A percentile compares a stretch with the other conserved stretches of the same genome.
Conservation (phyloP, 2,888 invertebrate genomes). For the Spilarctia lutea region DNA sequence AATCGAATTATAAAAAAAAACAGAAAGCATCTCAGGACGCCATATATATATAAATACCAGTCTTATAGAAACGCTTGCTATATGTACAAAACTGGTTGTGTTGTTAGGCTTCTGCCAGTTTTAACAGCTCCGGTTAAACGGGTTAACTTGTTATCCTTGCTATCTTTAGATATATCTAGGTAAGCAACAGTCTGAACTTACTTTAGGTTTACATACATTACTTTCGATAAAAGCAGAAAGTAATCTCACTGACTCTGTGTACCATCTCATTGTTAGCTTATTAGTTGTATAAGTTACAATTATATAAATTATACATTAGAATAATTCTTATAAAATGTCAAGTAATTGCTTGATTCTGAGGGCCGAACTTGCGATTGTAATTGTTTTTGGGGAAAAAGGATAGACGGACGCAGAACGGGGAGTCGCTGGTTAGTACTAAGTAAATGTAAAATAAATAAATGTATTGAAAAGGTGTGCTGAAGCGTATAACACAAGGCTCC, state of each 20-base stretch:
- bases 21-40: neutral
- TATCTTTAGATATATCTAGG: slow-evolving; percentile 3
- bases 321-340: too few species aligned
- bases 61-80: slow-evolving; percentile 3
- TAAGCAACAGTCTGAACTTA: slow-evolving; percentile 3
- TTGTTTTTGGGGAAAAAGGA: too few species aligned
- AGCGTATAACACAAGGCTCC: too few species aligned
- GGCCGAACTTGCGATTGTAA: too few species aligned
- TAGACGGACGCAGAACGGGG: too few species aligned
- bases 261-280: neutral
- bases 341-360: too few species aligned
- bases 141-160: slow-evolving; percentile 11
- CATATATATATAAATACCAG: slow-evolving; percentile 9
- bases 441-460: too few species aligned
- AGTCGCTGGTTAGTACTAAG: too few species aligned
- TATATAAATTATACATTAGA: too few species aligned
- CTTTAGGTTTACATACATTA: neutral
- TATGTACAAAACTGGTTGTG: slow-evolving; percentile 15
- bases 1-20: slow-evolving; percentile 8
- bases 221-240: neutral
- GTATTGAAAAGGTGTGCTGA: too few species aligned
- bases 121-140: slow-evolving; percentile 8
- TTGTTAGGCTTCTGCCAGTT: slow-evolving; percentile 8
- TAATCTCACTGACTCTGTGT: neutral
- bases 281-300: too few species aligned